Evolutionary conservation across 2,888 invertebrate species (phyloP), one percentile per base, ranked within the genome.

Genomic region (Drosophila maculinotata): DNA sequence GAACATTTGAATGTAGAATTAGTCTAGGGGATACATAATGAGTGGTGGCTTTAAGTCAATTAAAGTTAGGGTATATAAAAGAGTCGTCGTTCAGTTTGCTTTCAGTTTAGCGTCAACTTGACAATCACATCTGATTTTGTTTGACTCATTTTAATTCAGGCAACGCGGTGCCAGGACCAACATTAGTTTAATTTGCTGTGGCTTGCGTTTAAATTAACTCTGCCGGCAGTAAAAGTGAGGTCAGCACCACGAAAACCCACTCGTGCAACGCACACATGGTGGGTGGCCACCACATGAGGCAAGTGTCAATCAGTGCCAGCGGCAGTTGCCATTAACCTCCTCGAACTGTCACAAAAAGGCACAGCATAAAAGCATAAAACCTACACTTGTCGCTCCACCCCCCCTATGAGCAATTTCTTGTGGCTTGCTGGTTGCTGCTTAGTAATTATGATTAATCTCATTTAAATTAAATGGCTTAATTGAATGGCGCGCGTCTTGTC

Each of bases 391-490:
- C 4, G 10, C n/a, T 6, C 23, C 7, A 1, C n/a, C 5, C 17
- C 15, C 2, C 0, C n/a, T 12, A n/a, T 26, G 9, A 14, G 9
- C n/a, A 15, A n/a, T 12, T 35, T 30, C 33, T 23, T 30, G 17
- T 8, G 14, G 25, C 23, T 25, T 12, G 12, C 23, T 17, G 69
- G 35, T 60, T 67, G 52, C 52, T 58, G 67, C 74, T 81, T 80
- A 57, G 83, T 88, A 84, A 84, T 84, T 84, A 84, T 84, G 88
- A 84, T 84, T 84, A 88, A 84, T 84, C 85, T 88, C 87, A 81
- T 88, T 84, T 87, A 88, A 84, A 84, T 88, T 75, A 87, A 84
- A 84, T 75, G 87, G 66, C 87, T 84, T 84, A 88, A 84, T 88
- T 88, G 87, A 71, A 60, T 67, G 66, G 67, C 59, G 63, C 72